Percentiles rank a stretch among this genome's conserved stretches.
These are phyloP conservation scores for Holocentrus rufus DNA, from an alignment of 2,797 vertebrate species.

Conservation along the genomic window DNA sequence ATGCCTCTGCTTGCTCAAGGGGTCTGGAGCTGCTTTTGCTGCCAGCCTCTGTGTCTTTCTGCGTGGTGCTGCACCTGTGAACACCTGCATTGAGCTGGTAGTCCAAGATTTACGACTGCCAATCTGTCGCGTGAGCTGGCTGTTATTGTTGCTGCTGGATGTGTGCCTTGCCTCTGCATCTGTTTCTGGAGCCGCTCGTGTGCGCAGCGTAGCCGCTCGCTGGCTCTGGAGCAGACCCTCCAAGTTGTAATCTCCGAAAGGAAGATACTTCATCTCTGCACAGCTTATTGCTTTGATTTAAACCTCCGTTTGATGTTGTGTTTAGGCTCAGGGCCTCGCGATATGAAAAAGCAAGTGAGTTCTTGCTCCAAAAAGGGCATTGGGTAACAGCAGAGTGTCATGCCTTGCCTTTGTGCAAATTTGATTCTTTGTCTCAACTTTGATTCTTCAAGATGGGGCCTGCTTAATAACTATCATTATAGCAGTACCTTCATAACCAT, in stretches of 20 bases:
- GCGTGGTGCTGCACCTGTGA: conserved; percentile 70
- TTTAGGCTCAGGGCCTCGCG: conserved; percentile 3
- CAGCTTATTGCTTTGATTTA: neutral
- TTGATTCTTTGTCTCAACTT: conserved; percentile 46
- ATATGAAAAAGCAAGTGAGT: neutral
- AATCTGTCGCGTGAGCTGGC: conserved; percentile 33
- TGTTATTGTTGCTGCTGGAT: conserved; percentile 67
- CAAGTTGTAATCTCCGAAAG: neutral
- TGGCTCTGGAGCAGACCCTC: neutral
- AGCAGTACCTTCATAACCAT: conserved; percentile 52
- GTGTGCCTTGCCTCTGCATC: conserved; percentile 63
- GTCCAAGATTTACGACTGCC: conserved; percentile 73
- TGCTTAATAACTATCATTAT: conserved; percentile 72
- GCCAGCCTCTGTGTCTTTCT: conserved; percentile 57
- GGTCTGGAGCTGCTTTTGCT: conserved; percentile 73
- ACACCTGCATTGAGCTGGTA: conserved; percentile 81
- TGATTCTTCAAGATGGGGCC: conserved; percentile 58
- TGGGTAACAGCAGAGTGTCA: conserved; percentile 23
- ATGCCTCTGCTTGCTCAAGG: conserved; percentile 73
- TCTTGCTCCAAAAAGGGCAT: neutral
- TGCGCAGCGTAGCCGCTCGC: neutral
- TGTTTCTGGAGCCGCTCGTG: conserved; percentile 15
- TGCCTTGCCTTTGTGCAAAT: conserved; percentile 36
- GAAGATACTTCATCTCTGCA: neutral
- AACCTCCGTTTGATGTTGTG: conserved; percentile 9